A percentile compares a stretch with the other conserved stretches of the same genome.
Conservation (phyloP, 2,797 vertebrate genomes). For the Syngnathus acus region DNA sequence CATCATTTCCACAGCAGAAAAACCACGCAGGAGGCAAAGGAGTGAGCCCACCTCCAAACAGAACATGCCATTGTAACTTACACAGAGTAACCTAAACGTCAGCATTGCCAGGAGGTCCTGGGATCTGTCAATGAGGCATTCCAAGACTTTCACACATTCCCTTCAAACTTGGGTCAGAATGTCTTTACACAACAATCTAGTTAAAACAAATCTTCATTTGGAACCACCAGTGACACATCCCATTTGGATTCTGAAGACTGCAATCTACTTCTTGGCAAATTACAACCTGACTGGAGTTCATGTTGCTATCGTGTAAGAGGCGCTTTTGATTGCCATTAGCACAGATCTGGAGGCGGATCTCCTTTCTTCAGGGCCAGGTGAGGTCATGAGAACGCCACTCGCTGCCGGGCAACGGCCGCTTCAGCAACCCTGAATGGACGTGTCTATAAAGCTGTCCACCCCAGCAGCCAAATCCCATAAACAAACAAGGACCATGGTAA, state of each 20-base stretch:
- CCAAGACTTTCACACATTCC: not conserved
- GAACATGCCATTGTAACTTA: not conserved
- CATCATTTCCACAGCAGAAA: conserved; percentile 3
- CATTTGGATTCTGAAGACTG: not conserved
- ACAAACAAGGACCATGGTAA: conserved; percentile 37
- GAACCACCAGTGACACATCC: not conserved
- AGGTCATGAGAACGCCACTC: conserved; percentile 69
- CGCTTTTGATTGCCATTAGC: conserved; percentile 63
- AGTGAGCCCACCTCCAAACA: not conserved
- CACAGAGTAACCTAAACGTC: not conserved
- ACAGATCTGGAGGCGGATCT: conserved; percentile 68
- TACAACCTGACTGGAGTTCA: conserved; percentile 24
- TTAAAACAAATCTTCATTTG: conserved; percentile 4
- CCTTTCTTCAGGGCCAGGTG: conserved; percentile 55
- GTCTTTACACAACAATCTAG: not conserved
- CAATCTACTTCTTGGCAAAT: conserved; percentile 22
- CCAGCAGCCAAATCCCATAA: conserved; percentile 48
- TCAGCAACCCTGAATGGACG: conserved; percentile 52
- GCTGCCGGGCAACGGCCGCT: conserved; percentile 53
- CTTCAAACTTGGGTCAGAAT: conserved; percentile 1
- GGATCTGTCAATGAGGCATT: conserved; percentile 2
- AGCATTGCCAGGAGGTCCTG: not conserved
- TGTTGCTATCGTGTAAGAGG: conserved; percentile 48
- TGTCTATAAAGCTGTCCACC: conserved; percentile 45
- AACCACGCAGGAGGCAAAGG: not conserved